phyloP scores from a whole-genome alignment of 2,113 vertebrate genomes.

The Peromyscus polionotus region DNA sequence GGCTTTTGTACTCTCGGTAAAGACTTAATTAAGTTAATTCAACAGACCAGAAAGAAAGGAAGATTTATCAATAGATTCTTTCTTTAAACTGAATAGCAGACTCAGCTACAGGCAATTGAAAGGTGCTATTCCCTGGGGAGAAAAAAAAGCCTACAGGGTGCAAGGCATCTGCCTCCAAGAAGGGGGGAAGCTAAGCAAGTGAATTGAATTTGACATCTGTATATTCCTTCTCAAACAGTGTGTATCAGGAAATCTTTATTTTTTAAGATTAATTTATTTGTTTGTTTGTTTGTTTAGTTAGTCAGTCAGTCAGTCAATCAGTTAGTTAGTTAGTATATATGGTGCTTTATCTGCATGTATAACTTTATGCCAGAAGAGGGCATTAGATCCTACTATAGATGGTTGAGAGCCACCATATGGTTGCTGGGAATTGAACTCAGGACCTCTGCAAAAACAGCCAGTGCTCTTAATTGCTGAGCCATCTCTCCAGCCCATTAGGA shows the following conservation, averaged over 20 bases:
- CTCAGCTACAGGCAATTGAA: not conserved
- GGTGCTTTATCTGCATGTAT: too few species aligned
- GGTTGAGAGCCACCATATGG: too few species aligned
- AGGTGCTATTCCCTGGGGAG: not conserved
- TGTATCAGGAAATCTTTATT: constrained; percentile 32
- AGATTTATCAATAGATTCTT: constrained; percentile 32
- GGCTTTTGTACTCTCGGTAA: constrained; percentile 27
- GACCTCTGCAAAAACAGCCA: too few species aligned
- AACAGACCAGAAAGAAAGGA: not conserved
- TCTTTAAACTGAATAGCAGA: constrained; percentile 30
- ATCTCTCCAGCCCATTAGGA: not conserved
- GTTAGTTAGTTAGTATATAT: too few species aligned
- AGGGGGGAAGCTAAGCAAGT: not conserved
- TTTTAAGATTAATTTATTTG: not conserved
- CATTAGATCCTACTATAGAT: too few species aligned
- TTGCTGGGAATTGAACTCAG: too few species aligned
- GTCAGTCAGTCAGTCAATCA: too few species aligned
- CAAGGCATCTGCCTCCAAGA: not conserved
- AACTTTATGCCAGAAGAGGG: too few species aligned
- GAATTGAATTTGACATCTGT: constrained; percentile 43
- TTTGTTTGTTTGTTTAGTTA: too few species aligned
- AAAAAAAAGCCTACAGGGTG: not conserved
- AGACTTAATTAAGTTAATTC: constrained; percentile 58
- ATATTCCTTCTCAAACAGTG: constrained; percentile 35
- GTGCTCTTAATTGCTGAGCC: too few species aligned